phyloP scores from a whole-genome alignment of 1,140 invertebrate species.

The Oscheius sp. region DNA sequence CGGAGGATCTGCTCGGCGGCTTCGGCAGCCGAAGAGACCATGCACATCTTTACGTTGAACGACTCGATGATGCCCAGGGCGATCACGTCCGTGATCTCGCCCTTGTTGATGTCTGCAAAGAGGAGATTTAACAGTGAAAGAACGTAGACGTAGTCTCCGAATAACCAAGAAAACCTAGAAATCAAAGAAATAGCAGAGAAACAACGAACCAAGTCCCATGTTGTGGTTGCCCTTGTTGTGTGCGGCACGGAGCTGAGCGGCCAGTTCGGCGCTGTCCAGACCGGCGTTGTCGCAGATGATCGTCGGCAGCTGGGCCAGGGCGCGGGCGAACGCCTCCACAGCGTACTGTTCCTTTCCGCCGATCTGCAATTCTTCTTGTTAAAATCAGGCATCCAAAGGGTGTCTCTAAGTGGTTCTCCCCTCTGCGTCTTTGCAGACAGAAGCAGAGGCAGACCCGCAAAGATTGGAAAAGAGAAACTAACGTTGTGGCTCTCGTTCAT shows the following conservation, averaged over 20 bases:
- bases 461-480: neutral
- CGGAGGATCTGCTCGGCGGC: constrained; percentile 96
- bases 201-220: constrained; percentile 75
- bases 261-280: constrained; percentile 90
- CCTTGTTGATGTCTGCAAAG: constrained; percentile 63
- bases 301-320: constrained; percentile 82
- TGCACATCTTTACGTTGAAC: constrained; percentile 81
- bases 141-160: too few species aligned
- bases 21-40: constrained; percentile 77
- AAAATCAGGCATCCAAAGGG: neutral
- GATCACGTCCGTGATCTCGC: constrained; percentile 73
- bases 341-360: constrained; percentile 94
- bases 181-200: neutral
- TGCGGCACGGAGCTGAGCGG: constrained; percentile 81
- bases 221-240: constrained; percentile 77
- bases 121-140: neutral
- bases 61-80: constrained; percentile 90
- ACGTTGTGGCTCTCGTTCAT: constrained; percentile 74
- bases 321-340: constrained; percentile 90
- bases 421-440: too few species aligned
- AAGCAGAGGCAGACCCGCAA: too few species aligned
- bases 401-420: too few species aligned
- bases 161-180: neutral
- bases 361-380: constrained; percentile 34
- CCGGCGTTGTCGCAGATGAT: constrained; percentile 97